These are phyloP conservation scores for Hippocampus kuda DNA, from an alignment of 2,797 vertebrate species.

Conservation along the genomic window DNA sequence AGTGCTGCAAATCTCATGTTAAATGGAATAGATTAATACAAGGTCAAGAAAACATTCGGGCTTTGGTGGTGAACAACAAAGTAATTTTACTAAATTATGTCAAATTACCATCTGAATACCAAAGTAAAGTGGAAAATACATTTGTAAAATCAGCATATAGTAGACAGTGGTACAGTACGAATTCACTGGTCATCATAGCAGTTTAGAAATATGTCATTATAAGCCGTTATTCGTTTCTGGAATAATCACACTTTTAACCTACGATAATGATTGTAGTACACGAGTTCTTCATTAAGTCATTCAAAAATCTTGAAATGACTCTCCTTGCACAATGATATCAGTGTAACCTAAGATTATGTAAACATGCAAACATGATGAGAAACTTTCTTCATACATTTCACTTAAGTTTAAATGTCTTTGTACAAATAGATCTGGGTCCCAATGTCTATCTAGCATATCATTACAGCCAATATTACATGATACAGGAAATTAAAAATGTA, in stretches of 20 bases:
- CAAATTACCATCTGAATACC: too few relatives aligned
- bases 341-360: not conserved
- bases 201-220: not conserved
- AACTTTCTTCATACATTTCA: not conserved
- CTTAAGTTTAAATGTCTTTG: not conserved
- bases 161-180: not conserved
- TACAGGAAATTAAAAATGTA: not conserved
- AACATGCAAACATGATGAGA: not conserved
- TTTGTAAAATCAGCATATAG: not conserved
- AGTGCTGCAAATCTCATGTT: not conserved
- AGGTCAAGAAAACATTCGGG: slow-evolving; percentile 32
- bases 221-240: too few relatives aligned
- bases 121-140: not conserved
- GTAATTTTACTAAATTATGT: too few relatives aligned
- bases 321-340: not conserved
- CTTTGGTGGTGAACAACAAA: not conserved
- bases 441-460: not conserved
- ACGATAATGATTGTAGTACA: not conserved
- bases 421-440: not conserved
- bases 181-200: not conserved
- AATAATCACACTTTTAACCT: too few relatives aligned
- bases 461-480: not conserved
- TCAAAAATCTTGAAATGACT: not conserved
- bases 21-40: slow-evolving; percentile 13
- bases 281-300: not conserved